A percentile compares a stretch with the other conserved stretches of the same genome.
Conservation (phyloP, 2,888 invertebrate species). For the Drosophila conformis region DNA sequence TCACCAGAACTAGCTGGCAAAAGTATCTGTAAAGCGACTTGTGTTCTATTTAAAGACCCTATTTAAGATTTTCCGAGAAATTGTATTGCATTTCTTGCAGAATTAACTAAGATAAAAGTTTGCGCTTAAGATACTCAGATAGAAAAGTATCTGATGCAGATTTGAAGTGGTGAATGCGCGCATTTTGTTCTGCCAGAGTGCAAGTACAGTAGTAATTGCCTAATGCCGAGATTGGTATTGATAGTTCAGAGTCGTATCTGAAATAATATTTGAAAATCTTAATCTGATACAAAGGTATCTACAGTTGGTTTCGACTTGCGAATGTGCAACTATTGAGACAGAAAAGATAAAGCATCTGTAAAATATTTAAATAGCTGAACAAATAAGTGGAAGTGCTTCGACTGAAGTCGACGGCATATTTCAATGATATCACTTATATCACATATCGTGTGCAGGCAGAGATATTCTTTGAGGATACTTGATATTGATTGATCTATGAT, state of each 20-base stretch:
- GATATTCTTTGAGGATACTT: neutral
- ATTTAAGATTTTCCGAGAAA: slow-evolving; percentile 23
- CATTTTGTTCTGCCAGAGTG: neutral
- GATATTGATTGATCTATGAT: neutral
- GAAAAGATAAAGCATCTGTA: neutral
- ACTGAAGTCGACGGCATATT: neutral
- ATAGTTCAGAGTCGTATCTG: neutral
- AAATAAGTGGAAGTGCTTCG: neutral
- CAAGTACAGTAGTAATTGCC: neutral
- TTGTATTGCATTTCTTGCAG: neutral
- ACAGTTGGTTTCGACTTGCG: neutral
- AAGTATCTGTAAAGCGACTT: slow-evolving; percentile 16
- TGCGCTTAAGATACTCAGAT: neutral
- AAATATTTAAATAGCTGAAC: neutral
- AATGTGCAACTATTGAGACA: neutral
- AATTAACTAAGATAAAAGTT: neutral
- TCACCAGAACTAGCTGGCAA: slow-evolving; percentile 5
- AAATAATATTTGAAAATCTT: neutral
- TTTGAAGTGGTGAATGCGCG: neutral
- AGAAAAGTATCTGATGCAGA: slow-evolving; percentile 1
- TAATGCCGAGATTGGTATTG: neutral
- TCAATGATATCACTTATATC: neutral
- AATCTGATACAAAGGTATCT: neutral
- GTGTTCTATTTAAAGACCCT: slow-evolving; percentile 1
- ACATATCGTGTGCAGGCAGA: neutral